phyloP scores from a whole-genome alignment of 92 coral and sea anemone species.

The Ricordea florida region DNA sequence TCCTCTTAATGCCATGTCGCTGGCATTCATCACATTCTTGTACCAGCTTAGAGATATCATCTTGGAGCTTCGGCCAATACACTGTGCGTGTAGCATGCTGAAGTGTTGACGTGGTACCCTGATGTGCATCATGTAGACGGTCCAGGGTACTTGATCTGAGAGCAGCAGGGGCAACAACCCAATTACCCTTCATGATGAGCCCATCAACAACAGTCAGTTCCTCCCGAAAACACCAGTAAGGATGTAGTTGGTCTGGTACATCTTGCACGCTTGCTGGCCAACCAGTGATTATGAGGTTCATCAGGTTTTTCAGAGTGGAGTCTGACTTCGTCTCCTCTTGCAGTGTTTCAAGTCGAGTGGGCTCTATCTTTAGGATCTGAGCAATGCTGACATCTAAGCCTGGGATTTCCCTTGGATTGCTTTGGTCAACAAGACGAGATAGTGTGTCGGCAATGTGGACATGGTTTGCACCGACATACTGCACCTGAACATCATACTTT shows the following conservation, averaged over 20 bases:
- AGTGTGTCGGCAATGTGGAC: slow-evolving; percentile 56
- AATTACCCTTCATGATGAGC: slow-evolving; percentile 56
- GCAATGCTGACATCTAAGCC: slow-evolving; percentile 62
- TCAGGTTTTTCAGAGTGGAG: slow-evolving; percentile 16
- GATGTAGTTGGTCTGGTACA: slow-evolving; percentile 21
- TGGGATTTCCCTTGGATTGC: slow-evolving; percentile 41
- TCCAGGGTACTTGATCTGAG: slow-evolving; percentile 58
- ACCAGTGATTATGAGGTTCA: slow-evolving; percentile 58
- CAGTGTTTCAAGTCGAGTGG: slow-evolving; percentile 42
- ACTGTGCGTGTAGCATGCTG: slow-evolving; percentile 60
- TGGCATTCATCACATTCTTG: slow-evolving; percentile 67
- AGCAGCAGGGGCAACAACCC: slow-evolving; percentile 47
- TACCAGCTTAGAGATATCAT: slow-evolving; percentile 53
- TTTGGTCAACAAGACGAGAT: slow-evolving; percentile 43
- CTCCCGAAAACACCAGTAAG: slow-evolving; percentile 55
- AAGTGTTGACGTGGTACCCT: slow-evolving; percentile 56
- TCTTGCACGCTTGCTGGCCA: slow-evolving; percentile 72
- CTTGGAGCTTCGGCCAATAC: slow-evolving; percentile 61
- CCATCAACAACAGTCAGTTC: slow-evolving; percentile 57
- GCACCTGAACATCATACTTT: slow-evolving; percentile 42
- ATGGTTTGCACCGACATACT: slow-evolving; percentile 49
- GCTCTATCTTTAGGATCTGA: slow-evolving; percentile 63
- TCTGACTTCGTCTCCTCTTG: slow-evolving; percentile 55
- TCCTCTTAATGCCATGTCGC: slow-evolving; percentile 62
- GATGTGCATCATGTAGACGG: slow-evolving; percentile 67